Evolutionary conservation across 2,113 vertebrate genomes (phyloP).

Genomic region (Neotoma lepida): DNA sequence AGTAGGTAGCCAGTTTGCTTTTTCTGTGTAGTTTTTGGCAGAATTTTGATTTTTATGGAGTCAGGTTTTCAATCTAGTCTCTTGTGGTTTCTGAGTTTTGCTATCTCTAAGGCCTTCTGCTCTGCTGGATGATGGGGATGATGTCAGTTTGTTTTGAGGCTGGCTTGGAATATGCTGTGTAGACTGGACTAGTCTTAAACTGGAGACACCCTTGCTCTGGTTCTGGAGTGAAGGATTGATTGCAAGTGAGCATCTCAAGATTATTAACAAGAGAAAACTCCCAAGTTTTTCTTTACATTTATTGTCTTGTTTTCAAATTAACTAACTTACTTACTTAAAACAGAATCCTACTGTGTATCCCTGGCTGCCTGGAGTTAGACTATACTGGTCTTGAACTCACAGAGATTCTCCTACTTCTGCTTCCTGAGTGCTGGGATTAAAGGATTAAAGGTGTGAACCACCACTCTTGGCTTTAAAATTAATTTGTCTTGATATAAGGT

Average conservation of each 20-base stretch:
- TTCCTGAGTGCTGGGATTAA: not conserved
- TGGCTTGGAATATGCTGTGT: not conserved
- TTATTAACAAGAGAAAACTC: not conserved
- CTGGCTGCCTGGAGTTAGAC: not conserved
- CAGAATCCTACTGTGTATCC: not conserved
- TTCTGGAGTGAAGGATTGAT: not conserved
- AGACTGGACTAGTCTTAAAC: not conserved
- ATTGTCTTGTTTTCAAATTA: not conserved
- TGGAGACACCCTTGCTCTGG: not conserved
- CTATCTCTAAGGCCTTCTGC: not conserved
- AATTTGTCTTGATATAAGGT: not conserved
- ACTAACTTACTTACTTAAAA: not conserved
- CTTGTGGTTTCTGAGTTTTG: not conserved
- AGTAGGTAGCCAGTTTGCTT: not conserved
- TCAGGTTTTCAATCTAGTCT: constrained; percentile 4
- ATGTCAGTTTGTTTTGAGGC: not conserved
- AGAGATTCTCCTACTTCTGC: not conserved
- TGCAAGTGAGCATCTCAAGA: not conserved
- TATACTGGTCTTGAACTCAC: not conserved
- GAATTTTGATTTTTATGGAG: not conserved
- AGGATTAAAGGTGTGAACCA: not conserved
- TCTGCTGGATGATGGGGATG: not conserved
- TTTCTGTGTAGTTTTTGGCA: not conserved
- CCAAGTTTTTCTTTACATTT: not conserved
- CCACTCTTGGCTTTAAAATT: not conserved